A percentile compares a stretch with the other conserved stretches of the same genome.
These are phyloP conservation scores for Porphyrio hochstetteri DNA, from an alignment of 2,113 vertebrate genomes.

Conservation along the genomic window DNA sequence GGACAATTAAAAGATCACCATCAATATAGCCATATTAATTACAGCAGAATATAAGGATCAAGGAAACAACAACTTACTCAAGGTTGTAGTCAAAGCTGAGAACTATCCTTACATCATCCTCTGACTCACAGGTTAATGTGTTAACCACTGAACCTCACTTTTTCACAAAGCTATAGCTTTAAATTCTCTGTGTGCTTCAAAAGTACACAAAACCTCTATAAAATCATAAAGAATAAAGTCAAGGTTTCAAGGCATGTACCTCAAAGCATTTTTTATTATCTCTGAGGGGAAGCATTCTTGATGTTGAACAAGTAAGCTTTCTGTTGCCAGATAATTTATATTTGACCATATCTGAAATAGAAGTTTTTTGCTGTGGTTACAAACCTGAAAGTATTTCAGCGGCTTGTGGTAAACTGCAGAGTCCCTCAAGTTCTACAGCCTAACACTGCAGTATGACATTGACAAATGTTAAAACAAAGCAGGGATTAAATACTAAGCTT, in stretches of 20 bases:
- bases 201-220: neutral
- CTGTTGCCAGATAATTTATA: neutral
- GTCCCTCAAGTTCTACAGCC: neutral
- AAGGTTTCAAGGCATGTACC: neutral
- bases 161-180: neutral
- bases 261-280: neutral
- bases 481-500: neutral
- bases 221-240: neutral
- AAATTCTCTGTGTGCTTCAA: neutral
- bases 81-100: neutral
- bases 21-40: neutral
- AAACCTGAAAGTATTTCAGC: conserved; percentile 21
- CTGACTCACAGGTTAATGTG: neutral
- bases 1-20: neutral
- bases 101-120: neutral
- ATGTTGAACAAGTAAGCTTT: neutral
- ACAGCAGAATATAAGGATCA: neutral
- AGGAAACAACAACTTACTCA: neutral
- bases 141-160: neutral
- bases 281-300: neutral
- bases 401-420: neutral
- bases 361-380: neutral
- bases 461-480: conserved; percentile 4
- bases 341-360: conserved; percentile 35
- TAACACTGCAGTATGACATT: neutral